Percentiles rank a stretch among this genome's conserved stretches.
These are phyloP conservation scores for Pyrgus malvae DNA, from an alignment of 2,888 invertebrate genomes.

Conservation along the genomic window DNA sequence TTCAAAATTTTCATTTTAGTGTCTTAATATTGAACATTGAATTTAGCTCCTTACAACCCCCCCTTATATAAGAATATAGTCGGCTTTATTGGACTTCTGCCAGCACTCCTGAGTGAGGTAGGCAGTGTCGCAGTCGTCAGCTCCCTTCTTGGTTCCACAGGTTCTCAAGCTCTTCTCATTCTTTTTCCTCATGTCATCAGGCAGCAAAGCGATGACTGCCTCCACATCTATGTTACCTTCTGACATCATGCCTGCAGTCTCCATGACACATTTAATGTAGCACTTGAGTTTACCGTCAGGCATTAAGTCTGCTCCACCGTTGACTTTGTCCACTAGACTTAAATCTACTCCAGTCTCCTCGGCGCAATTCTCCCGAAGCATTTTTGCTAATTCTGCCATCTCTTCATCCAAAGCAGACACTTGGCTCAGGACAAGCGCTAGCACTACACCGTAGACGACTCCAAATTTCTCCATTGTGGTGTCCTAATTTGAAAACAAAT, in stretches of 20 bases:
- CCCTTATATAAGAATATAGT: constrained; percentile 61
- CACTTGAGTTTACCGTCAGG: constrained; percentile 62
- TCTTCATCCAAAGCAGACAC: constrained; percentile 54
- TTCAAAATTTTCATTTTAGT: too few relatives aligned
- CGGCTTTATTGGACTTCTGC: constrained; percentile 58
- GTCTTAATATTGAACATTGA: too few relatives aligned
- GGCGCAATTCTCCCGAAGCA: constrained; percentile 63
- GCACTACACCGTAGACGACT: background rate
- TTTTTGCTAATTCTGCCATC: constrained; percentile 64
- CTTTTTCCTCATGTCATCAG: constrained; percentile 49
- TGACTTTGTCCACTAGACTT: constrained; percentile 52
- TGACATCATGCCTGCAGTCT: constrained; percentile 68
- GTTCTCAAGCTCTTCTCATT: constrained; percentile 47
- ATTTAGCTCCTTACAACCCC: too few relatives aligned
- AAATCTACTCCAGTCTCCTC: constrained; percentile 61
- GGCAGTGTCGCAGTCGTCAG: constrained; percentile 69
- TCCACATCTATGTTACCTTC: constrained; percentile 66
- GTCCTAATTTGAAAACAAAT: background rate
- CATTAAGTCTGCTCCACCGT: constrained; percentile 57
- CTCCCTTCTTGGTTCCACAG: constrained; percentile 61
- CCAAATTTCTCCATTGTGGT: constrained; percentile 7
- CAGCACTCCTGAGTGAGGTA: constrained; percentile 68
- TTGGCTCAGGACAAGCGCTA: constrained; percentile 28
- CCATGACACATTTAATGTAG: constrained; percentile 73
- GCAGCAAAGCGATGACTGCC: constrained; percentile 61